These are phyloP conservation scores for Scaptomyza caliginosa DNA, from an alignment of 2,888 invertebrate species.

Conservation along the genomic window DNA sequence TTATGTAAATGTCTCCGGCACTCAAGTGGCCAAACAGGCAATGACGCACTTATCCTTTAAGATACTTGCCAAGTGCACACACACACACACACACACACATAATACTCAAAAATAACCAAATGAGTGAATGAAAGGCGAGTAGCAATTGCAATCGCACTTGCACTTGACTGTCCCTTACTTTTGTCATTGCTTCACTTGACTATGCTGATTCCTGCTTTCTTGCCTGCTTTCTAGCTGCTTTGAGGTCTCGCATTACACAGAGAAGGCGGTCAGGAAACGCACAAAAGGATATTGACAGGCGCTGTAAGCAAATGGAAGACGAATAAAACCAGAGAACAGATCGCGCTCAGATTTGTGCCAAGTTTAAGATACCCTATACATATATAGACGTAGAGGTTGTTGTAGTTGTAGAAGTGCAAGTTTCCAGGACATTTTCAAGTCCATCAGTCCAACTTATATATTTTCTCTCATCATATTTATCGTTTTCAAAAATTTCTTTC, in stretches of 20 bases:
- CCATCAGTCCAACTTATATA: background rate
- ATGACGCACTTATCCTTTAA: constrained; percentile 55
- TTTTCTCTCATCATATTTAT: constrained; percentile 10
- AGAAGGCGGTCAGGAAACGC: constrained; percentile 45
- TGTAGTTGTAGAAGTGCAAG: no score
- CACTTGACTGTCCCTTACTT: constrained; percentile 30
- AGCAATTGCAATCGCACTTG: constrained; percentile 16
- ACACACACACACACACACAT: background rate
- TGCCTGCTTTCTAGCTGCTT: no score
- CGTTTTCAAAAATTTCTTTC: background rate
- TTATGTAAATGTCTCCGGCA: constrained; percentile 63
- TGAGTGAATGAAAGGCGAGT: constrained; percentile 12
- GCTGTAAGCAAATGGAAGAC: constrained; percentile 8
- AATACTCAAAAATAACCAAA: constrained; percentile 11
- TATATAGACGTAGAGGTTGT: no score
- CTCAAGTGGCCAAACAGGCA: constrained; percentile 40
- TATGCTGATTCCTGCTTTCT: constrained; percentile 3
- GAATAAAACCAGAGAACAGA: no score
- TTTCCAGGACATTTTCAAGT: background rate
- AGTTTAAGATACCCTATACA: no score
- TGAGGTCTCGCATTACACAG: constrained; percentile 38
- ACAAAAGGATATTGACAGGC: constrained; percentile 56
- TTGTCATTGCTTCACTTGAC: background rate
- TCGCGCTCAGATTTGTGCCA: constrained; percentile 24
- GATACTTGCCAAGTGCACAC: constrained; percentile 40